Evolutionary conservation across 2,113 vertebrate genomes (phyloP).

Genomic region (Oenanthe melanoleuca): DNA sequence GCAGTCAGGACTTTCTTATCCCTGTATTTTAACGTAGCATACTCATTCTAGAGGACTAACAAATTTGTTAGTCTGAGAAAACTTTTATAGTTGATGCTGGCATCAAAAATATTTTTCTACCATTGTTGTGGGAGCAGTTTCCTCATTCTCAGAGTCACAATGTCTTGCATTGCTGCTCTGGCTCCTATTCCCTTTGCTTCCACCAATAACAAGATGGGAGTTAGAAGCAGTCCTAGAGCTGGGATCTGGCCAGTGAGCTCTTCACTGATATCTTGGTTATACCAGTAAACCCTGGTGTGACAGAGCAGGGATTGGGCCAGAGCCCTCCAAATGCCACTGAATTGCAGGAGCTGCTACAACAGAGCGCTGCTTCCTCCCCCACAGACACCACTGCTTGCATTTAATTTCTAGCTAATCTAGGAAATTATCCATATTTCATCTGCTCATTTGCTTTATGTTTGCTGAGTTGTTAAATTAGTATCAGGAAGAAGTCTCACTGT

Average conservation of each 20-base stretch:
- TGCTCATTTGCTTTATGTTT: background rate
- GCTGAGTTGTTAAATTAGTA: background rate
- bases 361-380: background rate
- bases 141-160: background rate
- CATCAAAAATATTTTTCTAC: slow-evolving; percentile 9
- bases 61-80: background rate
- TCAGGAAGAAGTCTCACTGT: background rate
- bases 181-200: background rate
- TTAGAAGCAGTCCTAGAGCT: background rate
- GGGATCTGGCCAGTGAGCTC: background rate
- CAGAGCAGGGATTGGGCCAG: background rate
- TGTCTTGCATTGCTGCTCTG: background rate
- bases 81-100: background rate
- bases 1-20: background rate
- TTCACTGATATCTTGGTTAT: accelerated
- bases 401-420: background rate
- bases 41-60: background rate
- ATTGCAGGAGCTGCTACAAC: background rate
- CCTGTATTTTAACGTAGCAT: background rate
- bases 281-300: background rate
- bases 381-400: background rate
- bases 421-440: background rate
- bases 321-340: background rate
- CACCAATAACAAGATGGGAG: background rate
- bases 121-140: slow-evolving; percentile 13